These are phyloP conservation scores for Zootermopsis nevadensis DNA, from an alignment of 2,888 invertebrate genomes.

Conservation along the genomic window DNA sequence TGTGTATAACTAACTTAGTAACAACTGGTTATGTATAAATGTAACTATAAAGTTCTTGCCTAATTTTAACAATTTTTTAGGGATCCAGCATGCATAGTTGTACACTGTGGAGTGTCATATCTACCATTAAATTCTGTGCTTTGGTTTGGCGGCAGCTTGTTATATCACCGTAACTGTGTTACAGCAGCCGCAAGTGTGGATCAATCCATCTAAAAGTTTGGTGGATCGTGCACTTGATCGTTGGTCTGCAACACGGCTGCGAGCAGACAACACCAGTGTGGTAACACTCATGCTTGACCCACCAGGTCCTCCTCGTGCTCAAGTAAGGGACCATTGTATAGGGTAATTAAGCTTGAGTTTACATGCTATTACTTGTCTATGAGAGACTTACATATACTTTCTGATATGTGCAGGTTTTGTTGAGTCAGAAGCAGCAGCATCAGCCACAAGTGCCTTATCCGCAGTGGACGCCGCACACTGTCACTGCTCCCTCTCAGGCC, in stretches of 20 bases:
- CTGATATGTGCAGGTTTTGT: conserved; percentile 12
- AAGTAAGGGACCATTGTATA: conserved; percentile 27
- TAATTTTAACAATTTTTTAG: too few relatives aligned
- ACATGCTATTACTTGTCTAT: too few relatives aligned
- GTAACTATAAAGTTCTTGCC: too few relatives aligned
- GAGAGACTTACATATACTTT: too few relatives aligned
- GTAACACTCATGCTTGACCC: conserved; percentile 93
- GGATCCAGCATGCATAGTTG: too few relatives aligned
- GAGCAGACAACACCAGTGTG: conserved; percentile 97
- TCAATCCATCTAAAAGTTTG: conserved; percentile 91
- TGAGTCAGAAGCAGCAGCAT: conserved; percentile 33
- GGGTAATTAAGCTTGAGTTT: background rate
- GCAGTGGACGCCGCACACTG: background rate
- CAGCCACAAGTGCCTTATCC: background rate
- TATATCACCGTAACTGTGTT: background rate
- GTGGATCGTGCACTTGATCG: conserved; percentile 84
- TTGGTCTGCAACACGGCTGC: conserved; percentile 87
- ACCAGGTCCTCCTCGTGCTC: conserved; percentile 77
- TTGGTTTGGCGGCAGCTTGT: too few relatives aligned
- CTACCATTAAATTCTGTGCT: too few relatives aligned
- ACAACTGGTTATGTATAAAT: too few relatives aligned
- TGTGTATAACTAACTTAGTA: too few relatives aligned
- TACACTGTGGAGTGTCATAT: too few relatives aligned
- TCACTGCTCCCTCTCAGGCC: background rate
- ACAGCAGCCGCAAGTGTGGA: conserved; percentile 68